phyloP scores from a whole-genome alignment of 2,113 vertebrate genomes.

The Crotophaga sulcirostris region DNA sequence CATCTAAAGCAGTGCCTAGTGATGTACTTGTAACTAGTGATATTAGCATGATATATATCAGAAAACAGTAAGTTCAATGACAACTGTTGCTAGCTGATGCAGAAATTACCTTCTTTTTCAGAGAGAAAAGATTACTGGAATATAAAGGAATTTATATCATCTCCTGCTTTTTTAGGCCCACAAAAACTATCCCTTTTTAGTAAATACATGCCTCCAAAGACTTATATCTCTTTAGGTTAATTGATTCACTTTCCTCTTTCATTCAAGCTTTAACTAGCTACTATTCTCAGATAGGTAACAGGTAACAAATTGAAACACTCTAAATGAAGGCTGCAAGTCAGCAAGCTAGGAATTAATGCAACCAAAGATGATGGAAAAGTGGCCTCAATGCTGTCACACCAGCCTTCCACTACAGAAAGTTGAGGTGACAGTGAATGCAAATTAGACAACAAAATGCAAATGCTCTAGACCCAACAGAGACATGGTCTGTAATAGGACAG shows the following conservation, averaged over 20 bases:
- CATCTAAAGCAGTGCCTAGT: background rate
- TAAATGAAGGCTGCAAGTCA: background rate
- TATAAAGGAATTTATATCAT: background rate
- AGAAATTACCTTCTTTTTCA: background rate
- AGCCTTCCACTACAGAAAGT: background rate
- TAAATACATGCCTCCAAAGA: background rate
- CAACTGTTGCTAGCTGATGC: background rate
- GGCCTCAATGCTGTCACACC: background rate
- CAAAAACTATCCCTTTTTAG: background rate
- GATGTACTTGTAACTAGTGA: conserved; percentile 12
- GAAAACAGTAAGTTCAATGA: background rate
- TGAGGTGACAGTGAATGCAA: background rate
- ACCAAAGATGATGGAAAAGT: background rate
- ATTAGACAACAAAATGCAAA: background rate
- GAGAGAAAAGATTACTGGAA: background rate
- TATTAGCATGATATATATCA: conserved; percentile 1
- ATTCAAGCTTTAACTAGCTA: background rate
- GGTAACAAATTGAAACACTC: background rate
- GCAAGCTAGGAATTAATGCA: background rate
- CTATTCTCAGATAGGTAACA: background rate
- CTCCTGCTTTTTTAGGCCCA: background rate
- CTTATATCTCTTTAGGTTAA: background rate
- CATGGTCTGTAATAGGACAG: background rate
- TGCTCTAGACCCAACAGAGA: background rate
- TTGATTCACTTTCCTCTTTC: background rate